Base-by-base conservation (phyloP, 2,888 invertebrate genomes). In the Amphipoea oculea region DNA sequence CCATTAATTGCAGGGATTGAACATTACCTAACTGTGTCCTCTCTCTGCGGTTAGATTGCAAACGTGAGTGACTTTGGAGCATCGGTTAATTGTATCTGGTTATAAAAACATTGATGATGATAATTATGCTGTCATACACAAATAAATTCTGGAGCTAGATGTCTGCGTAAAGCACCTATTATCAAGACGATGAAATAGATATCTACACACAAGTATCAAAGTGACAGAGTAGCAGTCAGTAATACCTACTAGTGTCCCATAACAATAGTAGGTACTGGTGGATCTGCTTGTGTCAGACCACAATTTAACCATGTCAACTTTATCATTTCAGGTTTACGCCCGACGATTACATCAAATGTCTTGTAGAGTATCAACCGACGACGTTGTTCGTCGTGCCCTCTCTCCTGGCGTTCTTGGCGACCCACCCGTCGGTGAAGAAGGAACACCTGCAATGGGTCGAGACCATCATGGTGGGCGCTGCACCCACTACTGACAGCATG, bases 361-460 rank as follows among this genome's bases (percentile, higher is more conserved):
- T 98, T 51, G 93, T 95, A 23, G 97, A 97, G 87, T 97, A 97
- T 91, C 95, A 97, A 90, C 98, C 98, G 0, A 97, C 97, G 0
- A 96, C 97, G 2, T 90, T 98, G 42, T 98, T 98, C 90, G 97
- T 98, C 4, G 99, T 98, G 2, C 98, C 99, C 0, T 98, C 98
- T 0, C 95, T 99, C 12, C 94, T 98, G 36, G 96, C 98, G 4
- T 98, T 98, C 94, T 93, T 99, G 79, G 98, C 98, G 0, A 98
- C 98, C 36, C 98, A 98, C 93, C 98, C 98, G 0, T 94, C 97
- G 54, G 97, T 98, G 11, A 97, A 97, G 73, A 97, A 97, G 85
- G 98, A 98, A 78, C 98, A 98, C 90, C 93, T 99, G 72, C 95
- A 97, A 45, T 97, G 97, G 0, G 95, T 99, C 0, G 97, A 97